Percentiles rank a stretch among this genome's conserved stretches.
phyloP scores from a whole-genome alignment of 1,140 invertebrate species.

The Ruditapes philippinarum region DNA sequence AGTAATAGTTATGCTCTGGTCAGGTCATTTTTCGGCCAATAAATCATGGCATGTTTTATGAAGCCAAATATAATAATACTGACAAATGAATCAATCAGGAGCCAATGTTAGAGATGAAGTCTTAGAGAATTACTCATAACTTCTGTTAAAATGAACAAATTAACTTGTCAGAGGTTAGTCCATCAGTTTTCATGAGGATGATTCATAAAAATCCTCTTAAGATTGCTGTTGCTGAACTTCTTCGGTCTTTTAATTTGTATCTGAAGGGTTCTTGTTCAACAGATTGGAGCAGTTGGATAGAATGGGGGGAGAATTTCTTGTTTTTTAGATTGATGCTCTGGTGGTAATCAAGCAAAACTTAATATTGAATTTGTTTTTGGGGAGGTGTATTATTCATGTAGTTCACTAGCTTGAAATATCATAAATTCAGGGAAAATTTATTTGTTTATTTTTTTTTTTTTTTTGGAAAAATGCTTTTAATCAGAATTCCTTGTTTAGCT shows the following conservation, averaged over 20 bases:
- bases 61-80: neutral
- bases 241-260: too few species aligned
- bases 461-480: too few species aligned
- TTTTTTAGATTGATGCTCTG: too few species aligned
- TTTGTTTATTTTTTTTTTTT: too few species aligned
- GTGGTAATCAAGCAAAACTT: too few species aligned
- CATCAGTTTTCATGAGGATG: constrained; percentile 9
- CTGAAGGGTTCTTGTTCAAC: neutral
- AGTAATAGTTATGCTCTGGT: neutral
- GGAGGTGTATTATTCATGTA: too few species aligned
- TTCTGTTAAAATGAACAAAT: constrained; percentile 13
- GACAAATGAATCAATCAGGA: constrained; percentile 25
- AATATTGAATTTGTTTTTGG: too few species aligned
- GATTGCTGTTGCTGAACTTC: neutral
- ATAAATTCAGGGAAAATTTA: too few species aligned
- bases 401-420: too few species aligned
- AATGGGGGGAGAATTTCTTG: too few species aligned
- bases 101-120: neutral
- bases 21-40: neutral
- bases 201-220: neutral
- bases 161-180: constrained; percentile 2
- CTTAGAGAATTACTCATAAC: constrained; percentile 12
- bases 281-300: neutral
- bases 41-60: constrained; percentile 27
- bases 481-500: too few species aligned